phyloP scores from a whole-genome alignment of 1,140 invertebrate species.

The Argopecten irradians region DNA sequence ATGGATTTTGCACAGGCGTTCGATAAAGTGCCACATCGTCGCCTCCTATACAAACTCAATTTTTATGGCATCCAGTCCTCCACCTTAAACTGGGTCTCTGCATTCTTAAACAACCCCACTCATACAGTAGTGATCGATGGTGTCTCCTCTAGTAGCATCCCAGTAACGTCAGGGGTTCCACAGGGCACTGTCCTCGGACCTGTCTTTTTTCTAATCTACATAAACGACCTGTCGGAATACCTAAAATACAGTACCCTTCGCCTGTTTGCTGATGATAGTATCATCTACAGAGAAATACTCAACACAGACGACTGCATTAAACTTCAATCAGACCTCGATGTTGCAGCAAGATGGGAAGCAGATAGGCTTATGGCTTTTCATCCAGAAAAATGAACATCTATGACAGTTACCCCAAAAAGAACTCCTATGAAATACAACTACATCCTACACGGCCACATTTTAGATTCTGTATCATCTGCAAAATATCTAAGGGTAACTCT shows the following conservation, averaged over 20 bases:
- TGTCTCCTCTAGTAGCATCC: neutral
- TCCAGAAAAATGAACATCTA: slow-evolving; percentile 17
- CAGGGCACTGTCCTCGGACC: slow-evolving; percentile 45
- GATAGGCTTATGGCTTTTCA: neutral
- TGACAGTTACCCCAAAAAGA: no score
- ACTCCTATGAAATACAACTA: no score
- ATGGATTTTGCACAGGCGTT: neutral
- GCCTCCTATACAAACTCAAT: slow-evolving; percentile 34
- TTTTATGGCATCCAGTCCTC: slow-evolving; percentile 27
- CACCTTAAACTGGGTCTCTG: slow-evolving; percentile 34
- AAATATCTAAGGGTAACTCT: no score
- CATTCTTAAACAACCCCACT: slow-evolving; percentile 13
- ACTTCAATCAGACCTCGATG: slow-evolving; percentile 34
- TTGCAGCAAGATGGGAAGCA: neutral
- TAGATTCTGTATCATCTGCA: no score
- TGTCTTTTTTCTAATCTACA: slow-evolving; percentile 26
- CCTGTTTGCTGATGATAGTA: slow-evolving; percentile 43
- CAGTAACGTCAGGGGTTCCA: slow-evolving; percentile 45
- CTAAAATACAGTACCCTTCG: slow-evolving; percentile 34
- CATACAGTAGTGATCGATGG: slow-evolving; percentile 42
- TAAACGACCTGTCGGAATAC: slow-evolving; percentile 43
- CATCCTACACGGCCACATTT: no score
- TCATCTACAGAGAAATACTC: slow-evolving; percentile 32
- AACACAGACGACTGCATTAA: slow-evolving; percentile 25
- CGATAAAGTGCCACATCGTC: neutral